Conservation (phyloP, 2,888 invertebrate genomes). For the Andrena bicolor region DNA sequence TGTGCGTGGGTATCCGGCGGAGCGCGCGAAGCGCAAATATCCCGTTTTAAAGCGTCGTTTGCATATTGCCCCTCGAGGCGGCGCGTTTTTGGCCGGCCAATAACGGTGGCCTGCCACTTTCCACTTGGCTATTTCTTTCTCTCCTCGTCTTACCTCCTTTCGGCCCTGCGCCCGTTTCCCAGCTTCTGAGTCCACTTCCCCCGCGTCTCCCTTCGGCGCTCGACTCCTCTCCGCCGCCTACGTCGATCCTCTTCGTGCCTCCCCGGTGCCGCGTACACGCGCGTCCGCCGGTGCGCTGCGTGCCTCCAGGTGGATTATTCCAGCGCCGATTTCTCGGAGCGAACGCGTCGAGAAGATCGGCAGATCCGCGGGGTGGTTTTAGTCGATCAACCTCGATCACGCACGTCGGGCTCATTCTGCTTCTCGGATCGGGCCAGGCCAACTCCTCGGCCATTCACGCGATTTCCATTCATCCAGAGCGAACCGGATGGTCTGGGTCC, state of each 20-base stretch:
- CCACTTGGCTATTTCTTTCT: constrained; percentile 65
- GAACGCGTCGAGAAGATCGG: constrained; percentile 35
- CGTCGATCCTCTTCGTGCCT: background rate
- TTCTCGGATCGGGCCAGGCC: constrained; percentile 55
- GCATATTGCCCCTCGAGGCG: constrained; percentile 78
- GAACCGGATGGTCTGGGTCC: constrained; percentile 8
- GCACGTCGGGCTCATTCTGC: constrained; percentile 63
- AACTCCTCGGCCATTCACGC: constrained; percentile 75
- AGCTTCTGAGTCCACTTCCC: constrained; percentile 18
- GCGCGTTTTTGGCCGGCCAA: constrained; percentile 74
- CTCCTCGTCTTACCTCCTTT: constrained; percentile 14
- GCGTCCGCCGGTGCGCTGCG: background rate
- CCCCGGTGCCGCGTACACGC: background rate
- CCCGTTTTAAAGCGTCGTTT: constrained; percentile 82
- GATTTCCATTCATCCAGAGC: constrained; percentile 73
- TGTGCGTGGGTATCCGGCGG: constrained; percentile 38
- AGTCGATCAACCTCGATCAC: constrained; percentile 69
- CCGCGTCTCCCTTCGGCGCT: background rate
- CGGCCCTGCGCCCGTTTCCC: constrained; percentile 17
- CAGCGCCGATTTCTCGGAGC: constrained; percentile 56
- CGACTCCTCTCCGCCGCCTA: background rate
- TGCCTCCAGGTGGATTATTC: constrained; percentile 9
- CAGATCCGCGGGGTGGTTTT: constrained; percentile 59
- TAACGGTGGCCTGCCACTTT: constrained; percentile 77
- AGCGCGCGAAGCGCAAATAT: constrained; percentile 79